Evolutionary conservation across 2,113 vertebrate species (phyloP).

Genomic region (Arenaria interpres): DNA sequence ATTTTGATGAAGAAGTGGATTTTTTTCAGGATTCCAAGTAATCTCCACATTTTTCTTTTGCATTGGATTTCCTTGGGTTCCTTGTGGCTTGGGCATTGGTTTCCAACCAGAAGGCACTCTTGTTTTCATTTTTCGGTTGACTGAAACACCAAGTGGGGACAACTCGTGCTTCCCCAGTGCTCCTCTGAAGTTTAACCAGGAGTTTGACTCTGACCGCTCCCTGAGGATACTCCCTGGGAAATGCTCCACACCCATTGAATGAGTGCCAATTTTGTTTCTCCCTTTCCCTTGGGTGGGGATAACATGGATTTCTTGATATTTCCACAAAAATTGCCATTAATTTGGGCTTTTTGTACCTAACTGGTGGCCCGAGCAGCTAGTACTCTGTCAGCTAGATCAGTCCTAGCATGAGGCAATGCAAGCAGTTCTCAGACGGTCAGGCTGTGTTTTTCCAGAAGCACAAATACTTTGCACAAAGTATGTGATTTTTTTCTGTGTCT

Average conservation of each 20-base stretch:
- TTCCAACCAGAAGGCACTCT: neutral
- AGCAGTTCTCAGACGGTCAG: neutral
- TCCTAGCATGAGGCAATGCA: neutral
- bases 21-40: neutral
- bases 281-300: neutral
- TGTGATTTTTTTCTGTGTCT: neutral
- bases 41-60: neutral
- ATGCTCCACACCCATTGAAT: neutral
- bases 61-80: neutral
- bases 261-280: neutral
- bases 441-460: neutral
- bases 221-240: neutral
- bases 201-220: neutral
- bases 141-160: neutral
- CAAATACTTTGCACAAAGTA: neutral
- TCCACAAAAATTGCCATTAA: neutral
- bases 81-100: accelerated
- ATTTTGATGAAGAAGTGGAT: neutral
- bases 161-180: neutral
- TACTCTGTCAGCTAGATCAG: neutral
- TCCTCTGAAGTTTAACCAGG: neutral
- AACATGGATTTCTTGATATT: neutral
- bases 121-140: neutral
- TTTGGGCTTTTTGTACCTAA: neutral
- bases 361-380: neutral